Evolutionary conservation across 2,888 invertebrate species (phyloP).

Genomic region (Drosophila borborema): DNA sequence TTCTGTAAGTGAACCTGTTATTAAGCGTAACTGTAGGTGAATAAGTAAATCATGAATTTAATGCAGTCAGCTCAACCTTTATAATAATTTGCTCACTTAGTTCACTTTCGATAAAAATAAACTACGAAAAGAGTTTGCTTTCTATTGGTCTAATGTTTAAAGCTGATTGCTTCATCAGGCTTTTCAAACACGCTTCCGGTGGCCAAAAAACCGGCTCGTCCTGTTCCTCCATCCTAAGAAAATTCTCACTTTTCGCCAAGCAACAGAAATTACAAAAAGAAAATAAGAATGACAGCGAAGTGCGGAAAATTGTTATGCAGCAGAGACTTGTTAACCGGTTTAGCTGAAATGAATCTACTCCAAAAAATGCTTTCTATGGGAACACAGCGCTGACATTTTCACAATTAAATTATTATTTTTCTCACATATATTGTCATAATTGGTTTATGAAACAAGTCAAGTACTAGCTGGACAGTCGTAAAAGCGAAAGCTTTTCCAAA

Average conservation of each 20-base stretch:
- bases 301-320: conserved; percentile 49
- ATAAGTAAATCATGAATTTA: background rate
- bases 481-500: conserved; percentile 68
- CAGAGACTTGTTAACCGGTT: conserved; percentile 45
- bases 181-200: conserved; percentile 44
- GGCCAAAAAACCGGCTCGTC: conserved; percentile 69
- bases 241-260: conserved; percentile 79
- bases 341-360: conserved; percentile 12
- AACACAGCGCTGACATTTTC: conserved; percentile 4
- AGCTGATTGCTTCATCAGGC: conserved; percentile 45
- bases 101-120: conserved; percentile 60
- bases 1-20: background rate
- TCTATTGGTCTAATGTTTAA: conserved; percentile 48
- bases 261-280: conserved; percentile 33
- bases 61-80: background rate
- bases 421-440: conserved; percentile 35
- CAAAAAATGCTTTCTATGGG: conserved; percentile 27
- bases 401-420: conserved; percentile 11
- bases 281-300: conserved; percentile 42
- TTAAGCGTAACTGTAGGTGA: background rate
- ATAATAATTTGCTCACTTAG: conserved; percentile 10
- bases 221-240: conserved; percentile 68
- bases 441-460: conserved; percentile 33
- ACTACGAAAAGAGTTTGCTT: conserved; percentile 41
- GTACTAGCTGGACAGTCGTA: conserved; percentile 38